Conservation (phyloP, 1,140 invertebrate species). For the Nautilus pompilius region DNA sequence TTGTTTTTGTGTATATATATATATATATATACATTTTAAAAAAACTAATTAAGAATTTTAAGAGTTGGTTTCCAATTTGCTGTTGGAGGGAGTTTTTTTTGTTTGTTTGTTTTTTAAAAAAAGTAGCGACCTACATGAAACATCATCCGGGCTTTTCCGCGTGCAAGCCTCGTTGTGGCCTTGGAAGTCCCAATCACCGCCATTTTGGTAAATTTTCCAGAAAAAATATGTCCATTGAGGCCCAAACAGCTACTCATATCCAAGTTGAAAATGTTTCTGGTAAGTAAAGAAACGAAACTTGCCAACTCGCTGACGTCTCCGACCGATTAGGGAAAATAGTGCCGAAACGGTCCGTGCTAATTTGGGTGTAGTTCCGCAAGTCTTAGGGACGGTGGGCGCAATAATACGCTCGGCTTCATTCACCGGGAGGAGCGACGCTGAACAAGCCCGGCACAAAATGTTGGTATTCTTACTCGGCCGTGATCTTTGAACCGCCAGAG, state of each 20-base stretch:
- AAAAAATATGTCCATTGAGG: conserved; percentile 44
- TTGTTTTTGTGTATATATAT: too few relatives aligned
- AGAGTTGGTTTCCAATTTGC: too few relatives aligned
- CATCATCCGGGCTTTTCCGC: conserved; percentile 20
- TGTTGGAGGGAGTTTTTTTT: too few relatives aligned
- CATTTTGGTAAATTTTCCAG: conserved; percentile 40
- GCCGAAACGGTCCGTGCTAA: conserved; percentile 15
- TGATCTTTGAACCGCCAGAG: too few relatives aligned
- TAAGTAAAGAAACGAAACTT: conserved; percentile 14
- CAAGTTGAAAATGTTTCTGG: conserved; percentile 45
- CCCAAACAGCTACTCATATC: conserved; percentile 33
- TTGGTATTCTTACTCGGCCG: too few relatives aligned
- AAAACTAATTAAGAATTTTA: too few relatives aligned
- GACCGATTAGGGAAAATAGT: background rate
- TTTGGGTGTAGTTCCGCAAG: conserved; percentile 20
- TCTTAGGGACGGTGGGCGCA: conserved; percentile 24
- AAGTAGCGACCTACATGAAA: too few relatives aligned
- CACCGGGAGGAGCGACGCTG: background rate
- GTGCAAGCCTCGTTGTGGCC: conserved; percentile 20
- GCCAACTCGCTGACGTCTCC: background rate
- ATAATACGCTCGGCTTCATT: conserved; percentile 25
- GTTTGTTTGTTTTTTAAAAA: too few relatives aligned
- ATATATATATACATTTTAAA: too few relatives aligned
- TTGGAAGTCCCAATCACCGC: conserved; percentile 21
- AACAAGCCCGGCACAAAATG: too few relatives aligned